phyloP scores from a whole-genome alignment of 2,797 vertebrate species.

The Cossypha polioptera region DNA sequence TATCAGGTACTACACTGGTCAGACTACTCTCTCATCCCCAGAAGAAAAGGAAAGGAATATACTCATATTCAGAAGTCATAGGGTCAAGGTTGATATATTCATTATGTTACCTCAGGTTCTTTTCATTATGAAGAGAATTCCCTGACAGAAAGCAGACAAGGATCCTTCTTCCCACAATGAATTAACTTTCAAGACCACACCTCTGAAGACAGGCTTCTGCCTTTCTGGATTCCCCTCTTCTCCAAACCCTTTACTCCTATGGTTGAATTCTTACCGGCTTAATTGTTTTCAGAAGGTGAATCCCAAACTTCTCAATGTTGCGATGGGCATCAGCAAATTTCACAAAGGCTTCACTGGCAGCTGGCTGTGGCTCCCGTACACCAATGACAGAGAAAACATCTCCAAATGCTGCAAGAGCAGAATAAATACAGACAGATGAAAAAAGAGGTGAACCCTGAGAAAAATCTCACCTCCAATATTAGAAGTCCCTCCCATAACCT shows the following conservation, averaged over 20 bases:
- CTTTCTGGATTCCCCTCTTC: not conserved
- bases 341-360: slow-evolving; percentile 95
- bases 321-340: slow-evolving; percentile 98
- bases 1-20: not conserved
- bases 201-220: not conserved
- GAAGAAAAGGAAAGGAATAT: not conserved
- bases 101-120: not conserved
- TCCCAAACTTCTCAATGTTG: slow-evolving; percentile 96
- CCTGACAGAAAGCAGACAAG: not conserved
- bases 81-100: not conserved
- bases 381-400: slow-evolving; percentile 98
- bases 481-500: not conserved
- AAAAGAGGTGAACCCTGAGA: not conserved
- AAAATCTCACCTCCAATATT: not conserved
- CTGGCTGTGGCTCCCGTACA: slow-evolving; percentile 93
- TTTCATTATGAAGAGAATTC: not conserved
- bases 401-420: slow-evolving; percentile 85
- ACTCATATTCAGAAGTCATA: not conserved
- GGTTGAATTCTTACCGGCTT: slow-evolving; percentile 84
- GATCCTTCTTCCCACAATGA: not conserved
- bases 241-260: not conserved
- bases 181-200: not conserved
- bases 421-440: not conserved
- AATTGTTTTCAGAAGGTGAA: slow-evolving; percentile 94
- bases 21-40: not conserved